Base-by-base conservation (phyloP, 1,140 invertebrate genomes). In the Drosophila insularis region DNA sequence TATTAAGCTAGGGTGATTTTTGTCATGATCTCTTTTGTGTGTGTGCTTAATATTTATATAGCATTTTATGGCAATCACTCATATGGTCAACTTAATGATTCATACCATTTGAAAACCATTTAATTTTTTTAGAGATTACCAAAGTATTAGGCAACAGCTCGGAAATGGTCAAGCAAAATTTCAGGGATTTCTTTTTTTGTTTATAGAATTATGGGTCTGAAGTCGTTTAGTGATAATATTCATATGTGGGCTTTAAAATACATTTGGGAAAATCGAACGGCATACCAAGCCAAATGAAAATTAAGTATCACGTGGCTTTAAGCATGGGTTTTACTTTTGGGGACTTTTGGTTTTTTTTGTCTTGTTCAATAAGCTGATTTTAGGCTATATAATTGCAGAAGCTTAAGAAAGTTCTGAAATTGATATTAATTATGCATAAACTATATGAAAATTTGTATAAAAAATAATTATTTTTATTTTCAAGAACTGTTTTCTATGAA, bases 21-120 rank as follows among this genome's bases (percentile, higher is more conserved):
- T 68, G 71, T 72, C 75, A 65, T 77, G 66, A 71, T 77, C 73
- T 65, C 43, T 56, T 76, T 77, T 70, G 66, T 60, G 59, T 39
- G 31, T 68, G 37, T 66, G 81, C 84, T 78, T 81, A 81, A 68
- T 67, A 64, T 78, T 74, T 77, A 68, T 74, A 71, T 64, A 65
- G 71, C 61, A 70, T 74, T 87, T 72, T 63, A 65, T 71, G 75
- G 68, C 84, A 81, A 82, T 86, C 79, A 79, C 66, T 86, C 79
- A 89, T 79, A 68, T 65, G 72, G 56, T 32, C 68, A 71, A 74
- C 69, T 75, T 70, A 78, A 78, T 87, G 81, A 86, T 86, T 78
- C 78, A 87, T 87, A 78, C 71, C 68, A 81, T 76, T 87, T 75
- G 78, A 65, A 75, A 63, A 62, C 66, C 68, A 69, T 74, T 87